These are phyloP conservation scores for Drosophila bipectinata DNA, from an alignment of 1,140 invertebrate genomes.

Conservation along the genomic window DNA sequence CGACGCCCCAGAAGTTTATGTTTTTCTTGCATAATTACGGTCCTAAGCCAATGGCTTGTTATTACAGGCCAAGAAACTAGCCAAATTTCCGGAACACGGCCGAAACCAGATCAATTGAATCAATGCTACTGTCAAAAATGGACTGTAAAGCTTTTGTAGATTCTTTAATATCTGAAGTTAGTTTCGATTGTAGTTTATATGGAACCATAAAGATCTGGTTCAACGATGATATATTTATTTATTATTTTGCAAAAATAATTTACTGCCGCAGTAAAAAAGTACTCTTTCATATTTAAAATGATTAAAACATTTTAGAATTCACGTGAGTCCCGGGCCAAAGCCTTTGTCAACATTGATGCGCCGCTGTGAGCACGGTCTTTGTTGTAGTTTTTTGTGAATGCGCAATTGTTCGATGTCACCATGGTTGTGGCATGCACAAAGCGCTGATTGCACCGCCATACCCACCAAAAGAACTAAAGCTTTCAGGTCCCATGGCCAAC, in stretches of 20 bases:
- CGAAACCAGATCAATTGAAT: constrained; percentile 40
- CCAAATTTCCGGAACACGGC: constrained; percentile 9
- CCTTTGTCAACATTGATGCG: constrained; percentile 42
- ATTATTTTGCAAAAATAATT: not conserved
- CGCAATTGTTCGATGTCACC: constrained; percentile 46
- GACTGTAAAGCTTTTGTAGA: not conserved
- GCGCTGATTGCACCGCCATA: constrained; percentile 58
- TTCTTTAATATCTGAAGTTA: too few relatives aligned
- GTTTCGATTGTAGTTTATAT: too few relatives aligned
- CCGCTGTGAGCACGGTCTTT: constrained; percentile 31
- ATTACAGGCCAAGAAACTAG: constrained; percentile 52
- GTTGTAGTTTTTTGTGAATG: constrained; percentile 32
- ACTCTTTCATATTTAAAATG: constrained; percentile 3
- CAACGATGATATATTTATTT: too few relatives aligned
- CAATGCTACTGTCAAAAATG: constrained; percentile 18
- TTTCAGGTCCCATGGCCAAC: constrained; percentile 14
- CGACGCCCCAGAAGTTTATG: constrained; percentile 46
- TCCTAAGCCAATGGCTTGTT: constrained; percentile 41
- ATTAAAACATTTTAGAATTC: constrained; percentile 42
- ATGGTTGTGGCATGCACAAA: constrained; percentile 61
- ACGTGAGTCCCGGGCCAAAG: constrained; percentile 30
- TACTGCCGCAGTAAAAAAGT: not conserved
- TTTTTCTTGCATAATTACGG: constrained; percentile 56
- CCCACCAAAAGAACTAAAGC: constrained; percentile 22
- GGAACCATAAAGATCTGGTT: too few relatives aligned